These are phyloP conservation scores for Aldabrachelys gigantea DNA, from an alignment of 2,113 vertebrate species.

Conservation along the genomic window DNA sequence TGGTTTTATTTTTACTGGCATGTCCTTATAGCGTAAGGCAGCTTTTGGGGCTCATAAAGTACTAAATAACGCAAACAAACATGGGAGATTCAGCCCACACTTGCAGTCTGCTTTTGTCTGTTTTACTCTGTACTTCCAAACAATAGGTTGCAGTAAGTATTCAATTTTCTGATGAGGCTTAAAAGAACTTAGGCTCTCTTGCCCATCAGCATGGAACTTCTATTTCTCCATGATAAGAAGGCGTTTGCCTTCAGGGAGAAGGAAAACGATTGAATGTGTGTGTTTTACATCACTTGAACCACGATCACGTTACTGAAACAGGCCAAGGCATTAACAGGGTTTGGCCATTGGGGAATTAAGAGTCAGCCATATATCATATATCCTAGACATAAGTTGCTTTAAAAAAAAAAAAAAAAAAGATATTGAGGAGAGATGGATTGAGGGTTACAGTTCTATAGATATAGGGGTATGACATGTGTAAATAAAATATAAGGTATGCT, in stretches of 20 bases:
- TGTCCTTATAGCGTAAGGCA: constrained; percentile 35
- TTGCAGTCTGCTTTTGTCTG: constrained; percentile 41
- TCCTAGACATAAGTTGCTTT: constrained; percentile 63
- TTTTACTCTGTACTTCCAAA: constrained; percentile 59
- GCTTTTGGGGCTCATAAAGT: constrained; percentile 38
- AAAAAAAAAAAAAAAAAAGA: constrained; percentile 26
- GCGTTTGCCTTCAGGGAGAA: constrained; percentile 80
- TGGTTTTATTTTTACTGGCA: constrained; percentile 20
- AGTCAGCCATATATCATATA: constrained; percentile 64
- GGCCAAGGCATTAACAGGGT: constrained; percentile 80
- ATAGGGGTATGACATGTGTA: not conserved
- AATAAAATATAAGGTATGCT: not conserved
- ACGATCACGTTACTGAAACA: constrained; percentile 80
- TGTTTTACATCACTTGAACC: constrained; percentile 83
- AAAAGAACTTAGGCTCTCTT: constrained; percentile 71
- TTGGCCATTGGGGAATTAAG: constrained; percentile 76
- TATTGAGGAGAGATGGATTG: not conserved
- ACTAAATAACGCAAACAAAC: constrained; percentile 44
- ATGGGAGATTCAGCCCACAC: constrained; percentile 27
- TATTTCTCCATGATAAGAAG: constrained; percentile 81
- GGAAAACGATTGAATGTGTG: constrained; percentile 76
- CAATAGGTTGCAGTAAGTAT: constrained; percentile 69
- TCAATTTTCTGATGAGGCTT: constrained; percentile 74
- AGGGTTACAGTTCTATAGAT: not conserved
- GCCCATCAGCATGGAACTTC: constrained; percentile 67